phyloP scores from a whole-genome alignment of 2,797 vertebrate species.

The Triplophysa bombifrons region DNA sequence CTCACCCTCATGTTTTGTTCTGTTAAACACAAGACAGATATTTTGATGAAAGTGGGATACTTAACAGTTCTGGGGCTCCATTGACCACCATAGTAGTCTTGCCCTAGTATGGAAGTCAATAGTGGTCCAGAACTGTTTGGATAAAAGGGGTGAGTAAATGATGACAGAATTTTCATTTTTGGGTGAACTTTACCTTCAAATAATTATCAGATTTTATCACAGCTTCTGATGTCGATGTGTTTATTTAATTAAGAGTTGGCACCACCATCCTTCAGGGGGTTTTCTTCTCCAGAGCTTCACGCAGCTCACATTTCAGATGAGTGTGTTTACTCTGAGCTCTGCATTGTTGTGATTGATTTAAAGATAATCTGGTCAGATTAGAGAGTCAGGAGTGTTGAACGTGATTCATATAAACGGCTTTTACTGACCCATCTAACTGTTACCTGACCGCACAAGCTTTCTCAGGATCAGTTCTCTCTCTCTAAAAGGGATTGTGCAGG shows the following conservation, averaged over 20 bases:
- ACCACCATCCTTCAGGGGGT: background rate
- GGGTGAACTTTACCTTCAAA: too few relatives aligned
- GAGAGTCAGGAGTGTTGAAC: slow-evolving; percentile 54
- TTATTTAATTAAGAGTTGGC: slow-evolving; percentile 8
- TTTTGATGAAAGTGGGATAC: too few relatives aligned
- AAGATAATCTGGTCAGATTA: slow-evolving; percentile 65
- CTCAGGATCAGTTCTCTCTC: background rate
- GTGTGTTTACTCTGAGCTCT: slow-evolving; percentile 56
- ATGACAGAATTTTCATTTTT: too few relatives aligned
- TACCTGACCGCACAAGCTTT: slow-evolving; percentile 2
- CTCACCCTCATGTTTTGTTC: too few relatives aligned
- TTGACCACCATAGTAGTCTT: too few relatives aligned
- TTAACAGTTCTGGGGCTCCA: too few relatives aligned
- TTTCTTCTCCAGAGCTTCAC: background rate
- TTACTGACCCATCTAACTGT: slow-evolving; percentile 43
- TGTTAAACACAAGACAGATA: too few relatives aligned
- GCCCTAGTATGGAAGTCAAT: too few relatives aligned
- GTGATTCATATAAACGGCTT: slow-evolving; percentile 53
- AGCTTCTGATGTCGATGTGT: background rate
- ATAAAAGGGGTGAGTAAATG: too few relatives aligned
- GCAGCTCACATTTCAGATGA: slow-evolving; percentile 6
- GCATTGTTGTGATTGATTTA: slow-evolving; percentile 64
- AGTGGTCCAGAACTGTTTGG: too few relatives aligned
- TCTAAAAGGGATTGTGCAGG: background rate
- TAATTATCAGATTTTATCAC: background rate